Evolutionary conservation across 2,113 vertebrate species (phyloP).

Genomic region (Ciconia maguari): DNA sequence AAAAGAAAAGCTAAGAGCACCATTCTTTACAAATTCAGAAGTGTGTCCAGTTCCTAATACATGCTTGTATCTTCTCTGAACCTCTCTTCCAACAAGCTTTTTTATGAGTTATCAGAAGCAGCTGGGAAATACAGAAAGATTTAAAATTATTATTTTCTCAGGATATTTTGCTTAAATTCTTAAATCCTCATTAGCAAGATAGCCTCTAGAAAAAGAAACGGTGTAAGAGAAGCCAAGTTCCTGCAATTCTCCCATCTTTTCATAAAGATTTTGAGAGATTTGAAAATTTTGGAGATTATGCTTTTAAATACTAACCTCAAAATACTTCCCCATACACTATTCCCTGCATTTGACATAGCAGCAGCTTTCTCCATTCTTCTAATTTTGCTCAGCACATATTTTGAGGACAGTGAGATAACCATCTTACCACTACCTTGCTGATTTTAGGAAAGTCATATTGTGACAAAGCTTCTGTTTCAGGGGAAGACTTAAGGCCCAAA

Average conservation of each 20-base stretch:
- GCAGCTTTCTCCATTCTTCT: neutral
- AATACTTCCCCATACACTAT: neutral
- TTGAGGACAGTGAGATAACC: neutral
- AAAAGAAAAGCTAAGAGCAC: neutral
- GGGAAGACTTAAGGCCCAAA: neutral
- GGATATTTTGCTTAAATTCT: neutral
- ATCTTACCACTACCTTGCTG: neutral
- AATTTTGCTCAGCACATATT: neutral
- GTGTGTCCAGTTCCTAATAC: neutral
- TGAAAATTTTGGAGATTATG: neutral
- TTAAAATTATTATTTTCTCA: neutral
- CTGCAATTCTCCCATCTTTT: neutral
- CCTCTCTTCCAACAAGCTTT: neutral
- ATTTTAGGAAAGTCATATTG: neutral
- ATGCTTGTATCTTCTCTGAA: neutral
- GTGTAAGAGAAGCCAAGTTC: neutral
- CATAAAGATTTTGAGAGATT: too few relatives aligned
- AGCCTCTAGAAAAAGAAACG: neutral
- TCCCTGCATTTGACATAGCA: neutral
- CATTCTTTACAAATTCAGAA: neutral
- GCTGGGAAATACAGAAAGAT: neutral
- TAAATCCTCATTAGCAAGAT: neutral
- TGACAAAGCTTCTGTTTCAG: slow-evolving; percentile 8
- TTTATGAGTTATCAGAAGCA: neutral
- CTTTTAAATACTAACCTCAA: neutral